Evolutionary conservation across 2,113 vertebrate genomes (phyloP), one percentile per base, ranked within the genome.

Genomic region (Megaceryle maxima): DNA sequence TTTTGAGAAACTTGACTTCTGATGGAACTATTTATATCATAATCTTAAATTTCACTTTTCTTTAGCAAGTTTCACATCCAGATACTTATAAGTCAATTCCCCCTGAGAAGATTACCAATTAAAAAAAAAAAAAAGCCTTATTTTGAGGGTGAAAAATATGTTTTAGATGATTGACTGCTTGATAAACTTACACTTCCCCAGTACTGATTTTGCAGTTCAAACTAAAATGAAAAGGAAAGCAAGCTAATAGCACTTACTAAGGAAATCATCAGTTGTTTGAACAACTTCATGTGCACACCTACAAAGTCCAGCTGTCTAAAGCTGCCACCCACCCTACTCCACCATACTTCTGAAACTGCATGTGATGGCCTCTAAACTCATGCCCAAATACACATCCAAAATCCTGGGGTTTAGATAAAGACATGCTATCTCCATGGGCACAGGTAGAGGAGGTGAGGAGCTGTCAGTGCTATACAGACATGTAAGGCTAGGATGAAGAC

Each of bases 391-490:
- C 12, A 25, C 17, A 39, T 11, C 3, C 1, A 1, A 39, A 63
- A 55, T 13, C 16, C 35, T 11, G 14, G 3, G 25, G 19, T 67
- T 26, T 17, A 11, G 19, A 4, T 9, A 14, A 55, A 64, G 50
- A 21, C 8, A 2, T 2, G 43, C 12, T 51, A 14, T 77, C 26
- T 41, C 20, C n/a, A 16, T 11, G 51, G 7, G 13, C 3, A 9
- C 3, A 13, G 7, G 15, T 0, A 13, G 44, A 24, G 9, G 25
- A 33, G 7, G 2, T 3, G 33, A 56, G 55, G 14, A 29, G 43
- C 1, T 24, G 22, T 10, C 74, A 11, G 21, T 7, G 6, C 66
- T 33, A 21, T 67, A 26, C 3, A 16, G 63, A 22, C 15, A 8
- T 0, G 6, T 2, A 39, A 5, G 14, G 16, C 57, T 25, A 19